phyloP scores from a whole-genome alignment of 2,797 vertebrate species.

The Nasua narica region DNA sequence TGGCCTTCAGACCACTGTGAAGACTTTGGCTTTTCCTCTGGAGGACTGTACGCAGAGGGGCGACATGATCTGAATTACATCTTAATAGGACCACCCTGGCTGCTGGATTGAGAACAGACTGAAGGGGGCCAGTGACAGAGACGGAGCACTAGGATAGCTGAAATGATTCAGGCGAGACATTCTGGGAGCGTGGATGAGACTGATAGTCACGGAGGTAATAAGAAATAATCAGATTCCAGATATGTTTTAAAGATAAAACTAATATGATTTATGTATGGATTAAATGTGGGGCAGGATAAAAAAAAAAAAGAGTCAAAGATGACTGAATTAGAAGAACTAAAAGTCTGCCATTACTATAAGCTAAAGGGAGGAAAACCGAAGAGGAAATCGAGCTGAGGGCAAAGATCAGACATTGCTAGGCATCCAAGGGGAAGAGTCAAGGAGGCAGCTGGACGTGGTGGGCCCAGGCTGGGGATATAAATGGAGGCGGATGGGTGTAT shows the following conservation, averaged over 20 bases:
- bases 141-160: neutral
- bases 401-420: neutral
- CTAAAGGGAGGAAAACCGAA: neutral
- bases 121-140: neutral
- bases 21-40: neutral
- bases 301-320: neutral
- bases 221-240: neutral
- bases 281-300: neutral
- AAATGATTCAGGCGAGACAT: neutral
- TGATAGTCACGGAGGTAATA: neutral
- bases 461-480: neutral
- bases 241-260: neutral
- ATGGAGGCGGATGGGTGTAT: neutral
- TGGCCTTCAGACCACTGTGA: neutral
- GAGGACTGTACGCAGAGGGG: neutral
- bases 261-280: neutral
- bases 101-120: neutral
- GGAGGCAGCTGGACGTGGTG: neutral
- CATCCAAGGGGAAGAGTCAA: neutral
- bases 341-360: neutral
- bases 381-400: neutral
- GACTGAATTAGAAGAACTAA: neutral
- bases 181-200: neutral
- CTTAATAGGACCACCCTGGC: neutral
- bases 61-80: neutral